These are phyloP conservation scores for Cydia splendana DNA, from an alignment of 1,140 invertebrate genomes.

Conservation along the genomic window DNA sequence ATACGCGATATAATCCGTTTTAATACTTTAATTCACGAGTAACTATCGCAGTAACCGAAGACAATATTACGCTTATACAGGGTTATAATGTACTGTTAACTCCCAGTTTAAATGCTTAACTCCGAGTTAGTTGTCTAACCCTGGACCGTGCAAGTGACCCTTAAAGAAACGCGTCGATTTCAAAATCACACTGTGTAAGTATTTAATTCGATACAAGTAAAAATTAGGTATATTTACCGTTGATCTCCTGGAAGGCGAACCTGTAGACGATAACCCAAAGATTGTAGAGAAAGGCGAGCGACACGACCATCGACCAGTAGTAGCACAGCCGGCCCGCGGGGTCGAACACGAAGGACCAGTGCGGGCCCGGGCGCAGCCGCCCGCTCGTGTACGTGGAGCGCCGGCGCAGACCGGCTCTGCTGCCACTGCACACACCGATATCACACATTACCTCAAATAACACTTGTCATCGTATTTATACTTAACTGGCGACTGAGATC, in stretches of 20 bases:
- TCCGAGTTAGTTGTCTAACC: no score
- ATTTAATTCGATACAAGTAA: background rate
- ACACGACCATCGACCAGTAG: conserved; percentile 98
- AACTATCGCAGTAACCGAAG: no score
- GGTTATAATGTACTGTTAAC: no score
- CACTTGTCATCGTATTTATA: no score
- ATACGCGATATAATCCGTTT: no score
- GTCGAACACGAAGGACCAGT: conserved; percentile 96
- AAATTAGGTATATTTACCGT: conserved; percentile 81
- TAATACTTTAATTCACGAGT: no score
- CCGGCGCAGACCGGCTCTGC: conserved; percentile 63
- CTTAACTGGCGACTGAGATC: no score
- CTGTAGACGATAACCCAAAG: conserved; percentile 99
- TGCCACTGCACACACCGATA: conserved; percentile 65
- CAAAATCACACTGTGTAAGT: background rate
- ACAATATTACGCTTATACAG: no score
- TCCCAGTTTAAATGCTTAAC: no score
- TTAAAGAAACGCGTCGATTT: background rate
- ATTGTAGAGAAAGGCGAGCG: conserved; percentile 98
- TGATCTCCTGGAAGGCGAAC: conserved; percentile 97
- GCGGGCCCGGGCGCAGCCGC: conserved; percentile 79
- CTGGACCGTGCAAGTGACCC: no score
- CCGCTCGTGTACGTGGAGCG: conserved; percentile 74
- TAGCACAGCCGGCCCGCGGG: conserved; percentile 95
- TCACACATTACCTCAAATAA: background rate